Base-by-base conservation (phyloP, 2,888 invertebrate genomes). In the Gasteruption jaculator region DNA sequence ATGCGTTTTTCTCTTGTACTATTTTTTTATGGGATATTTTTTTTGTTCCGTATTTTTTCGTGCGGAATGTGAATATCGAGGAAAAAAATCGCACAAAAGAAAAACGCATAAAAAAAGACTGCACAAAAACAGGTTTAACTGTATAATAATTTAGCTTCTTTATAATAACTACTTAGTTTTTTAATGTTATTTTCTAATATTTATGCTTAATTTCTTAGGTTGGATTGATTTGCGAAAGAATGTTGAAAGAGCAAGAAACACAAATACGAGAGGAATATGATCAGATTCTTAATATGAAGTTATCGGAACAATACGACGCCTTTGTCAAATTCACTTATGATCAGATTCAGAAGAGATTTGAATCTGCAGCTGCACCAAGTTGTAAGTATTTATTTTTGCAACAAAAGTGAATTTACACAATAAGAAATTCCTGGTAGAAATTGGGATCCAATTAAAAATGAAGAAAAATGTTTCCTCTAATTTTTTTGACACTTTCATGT, bases 311-410 rank as follows among this genome's bases (percentile, higher is more conserved):
- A 75, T 97, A 97, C 70, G 96, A 97, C 73, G 91, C 95, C 65
- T 99, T 97, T 74, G 93, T 96, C 50, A 93, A 93, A 75, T 97
- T 97, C 75, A 96, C 96, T 59, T 86, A 91, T 61, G 97, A 99
- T 76, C 96, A 97, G 79, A 88, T 97, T 65, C 89, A 89, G 68
- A 85, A 69, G 50, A 63, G 62, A 70, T 70, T 69, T 43, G 70
- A 68, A 57, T 63, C 66, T 43, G 58, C 63, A 48, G 68, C 68
- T 57, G 65, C 64, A 47, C 69, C 70, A 50, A 70, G 70, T 56
- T 70, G 70, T 69, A 53, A 61, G 67, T 60, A 32, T 40, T 10
- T 11, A 25, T n/a, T n/a, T n/a, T n/a, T n/a, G n/a, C n/a, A n/a
- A n/a, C n/a, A n/a, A n/a, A n/a, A n/a, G n/a, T n/a, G n/a, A n/a